Conservation (phyloP, 2,797 vertebrate species). For the Lacerta viridis region DNA sequence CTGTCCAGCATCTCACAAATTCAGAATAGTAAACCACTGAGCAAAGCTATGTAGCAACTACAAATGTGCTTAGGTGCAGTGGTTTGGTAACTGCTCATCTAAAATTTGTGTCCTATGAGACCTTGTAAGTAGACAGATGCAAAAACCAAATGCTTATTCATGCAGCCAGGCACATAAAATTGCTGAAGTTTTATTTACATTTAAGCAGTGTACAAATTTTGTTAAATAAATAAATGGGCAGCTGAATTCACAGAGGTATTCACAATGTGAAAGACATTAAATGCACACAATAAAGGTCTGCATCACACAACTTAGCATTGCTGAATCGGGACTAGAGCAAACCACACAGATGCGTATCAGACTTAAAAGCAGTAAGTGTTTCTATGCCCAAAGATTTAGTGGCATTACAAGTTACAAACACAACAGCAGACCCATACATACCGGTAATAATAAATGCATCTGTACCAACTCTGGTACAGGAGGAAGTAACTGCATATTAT, state of each 20-base stretch:
- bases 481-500: not conserved
- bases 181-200: no score
- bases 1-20: not conserved
- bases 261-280: not conserved
- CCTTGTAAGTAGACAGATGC: not conserved
- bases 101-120: not conserved
- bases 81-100: not conserved
- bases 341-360: not conserved
- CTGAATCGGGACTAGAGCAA: not conserved
- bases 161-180: not conserved
- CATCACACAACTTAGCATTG: not conserved
- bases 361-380: not conserved
- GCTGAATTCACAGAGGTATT: not conserved
- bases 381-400: not conserved
- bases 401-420: not conserved
- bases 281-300: not conserved
- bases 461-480: not conserved
- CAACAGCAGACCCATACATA: not conserved
- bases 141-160: not conserved
- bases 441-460: not conserved
- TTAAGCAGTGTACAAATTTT: no score
- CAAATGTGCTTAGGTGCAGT: not conserved
- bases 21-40: not conserved
- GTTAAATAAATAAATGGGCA: not conserved
- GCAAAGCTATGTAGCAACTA: not conserved